Percentiles rank a stretch among this genome's conserved stretches.
phyloP scores from a whole-genome alignment of 2,113 vertebrate genomes.

The Psettodes erumei region DNA sequence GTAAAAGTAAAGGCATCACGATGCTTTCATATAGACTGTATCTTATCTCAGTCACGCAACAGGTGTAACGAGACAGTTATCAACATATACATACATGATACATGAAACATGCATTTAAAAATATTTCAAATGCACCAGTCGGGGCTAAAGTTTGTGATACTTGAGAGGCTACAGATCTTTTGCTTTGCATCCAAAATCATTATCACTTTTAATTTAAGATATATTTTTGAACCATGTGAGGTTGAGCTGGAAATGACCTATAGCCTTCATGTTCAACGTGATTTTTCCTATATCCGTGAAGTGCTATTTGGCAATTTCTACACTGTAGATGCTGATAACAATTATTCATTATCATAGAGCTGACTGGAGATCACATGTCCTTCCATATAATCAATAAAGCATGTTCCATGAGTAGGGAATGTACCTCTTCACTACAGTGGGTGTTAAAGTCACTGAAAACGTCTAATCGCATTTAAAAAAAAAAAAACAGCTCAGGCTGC shows the following conservation, averaged over 20 bases:
- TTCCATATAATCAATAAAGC: not conserved
- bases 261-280: not conserved
- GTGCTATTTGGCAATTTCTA: not conserved
- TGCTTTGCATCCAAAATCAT: not conserved
- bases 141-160: not conserved
- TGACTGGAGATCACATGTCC: not conserved
- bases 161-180: too few species aligned
- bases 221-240: not conserved
- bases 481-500: not conserved
- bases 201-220: not conserved
- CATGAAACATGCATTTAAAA: not conserved
- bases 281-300: not conserved
- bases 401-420: not conserved
- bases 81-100: not conserved
- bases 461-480: not conserved
- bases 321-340: not conserved
- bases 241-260: not conserved
- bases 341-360: not conserved
- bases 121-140: not conserved
- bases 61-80: not conserved
- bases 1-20: constrained; percentile 18
- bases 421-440: not conserved
- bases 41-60: not conserved
- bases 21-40: not conserved
- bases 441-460: not conserved